A percentile compares a stretch with the other conserved stretches of the same genome.
These are phyloP conservation scores for Eolophus roseicapilla DNA, from an alignment of 2,113 vertebrate genomes.

Conservation along the genomic window DNA sequence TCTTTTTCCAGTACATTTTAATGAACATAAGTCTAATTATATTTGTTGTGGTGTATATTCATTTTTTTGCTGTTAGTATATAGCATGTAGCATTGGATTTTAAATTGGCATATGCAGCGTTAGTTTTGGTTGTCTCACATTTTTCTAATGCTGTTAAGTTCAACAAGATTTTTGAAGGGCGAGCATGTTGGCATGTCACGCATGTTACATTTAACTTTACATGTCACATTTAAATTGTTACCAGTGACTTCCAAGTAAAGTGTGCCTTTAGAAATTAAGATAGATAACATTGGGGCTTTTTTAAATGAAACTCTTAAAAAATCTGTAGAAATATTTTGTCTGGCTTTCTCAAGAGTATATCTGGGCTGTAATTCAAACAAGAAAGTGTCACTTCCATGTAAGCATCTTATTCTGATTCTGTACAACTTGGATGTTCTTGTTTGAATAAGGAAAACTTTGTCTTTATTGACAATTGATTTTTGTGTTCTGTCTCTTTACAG, in stretches of 20 bases:
- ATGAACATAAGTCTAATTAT: background rate
- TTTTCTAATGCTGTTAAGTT: background rate
- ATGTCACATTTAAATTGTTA: background rate
- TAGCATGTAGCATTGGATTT: background rate
- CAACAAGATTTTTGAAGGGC: background rate
- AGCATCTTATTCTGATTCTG: background rate
- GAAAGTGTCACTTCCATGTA: background rate
- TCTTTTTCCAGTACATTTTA: background rate
- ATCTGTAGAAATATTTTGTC: background rate
- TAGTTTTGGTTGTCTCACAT: background rate
- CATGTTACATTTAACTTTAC: background rate
- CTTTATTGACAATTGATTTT: background rate
- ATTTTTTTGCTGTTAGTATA: background rate
- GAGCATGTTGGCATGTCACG: background rate
- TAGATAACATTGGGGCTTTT: background rate
- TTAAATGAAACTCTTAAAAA: background rate
- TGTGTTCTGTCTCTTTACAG: slow-evolving; percentile 70
- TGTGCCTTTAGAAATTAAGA: background rate
- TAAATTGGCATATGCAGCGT: background rate
- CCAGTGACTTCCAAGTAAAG: background rate
- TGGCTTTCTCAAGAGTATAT: background rate
- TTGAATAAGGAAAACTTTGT: background rate
- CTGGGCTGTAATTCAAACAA: background rate
- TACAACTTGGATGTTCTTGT: background rate
- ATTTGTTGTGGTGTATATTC: background rate